Evolutionary conservation across 2,113 vertebrate species (phyloP), one percentile per base, ranked within the genome.

Genomic region (Urocynchramus pylzowi): DNA sequence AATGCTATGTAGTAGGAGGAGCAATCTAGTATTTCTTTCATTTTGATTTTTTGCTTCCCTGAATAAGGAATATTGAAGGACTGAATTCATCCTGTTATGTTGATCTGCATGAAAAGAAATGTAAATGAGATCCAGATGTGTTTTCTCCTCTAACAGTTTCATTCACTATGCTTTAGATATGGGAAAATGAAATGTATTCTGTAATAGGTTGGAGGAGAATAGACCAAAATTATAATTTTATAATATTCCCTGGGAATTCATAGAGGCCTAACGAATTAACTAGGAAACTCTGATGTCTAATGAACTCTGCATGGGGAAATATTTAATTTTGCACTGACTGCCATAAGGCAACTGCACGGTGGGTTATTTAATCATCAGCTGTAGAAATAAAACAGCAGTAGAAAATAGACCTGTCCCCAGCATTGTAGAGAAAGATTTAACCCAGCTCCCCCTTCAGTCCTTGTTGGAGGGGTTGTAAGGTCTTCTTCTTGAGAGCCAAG

Each of bases 281-380:
- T 96, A 83, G 95, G 87, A 97, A 96, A 95, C 74, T 88, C 84
- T 87, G 76, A 90, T 94, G 89, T 86, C 94, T 97, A 97, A 97
- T 97, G 94, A 97, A 97, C 96, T 97, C 97, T 96, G 95, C 91
- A 93, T 82, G 85, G 95, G 81, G 96, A 97, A 95, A 81, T 94
- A 96, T 91, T 97, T 95, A 96, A 97, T 97, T 96, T 82, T 93
- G 75, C 87, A 93, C 87, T 85, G 92, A 92, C 81, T 93, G 92
- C 94, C 89, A 89, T 95, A 87, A 90, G 87, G 91, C 93, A 96
- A 89, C 90, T 96, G 70, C 90, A 93, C 47, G 90, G 95, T 95
- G 74, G 86, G 83, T 97, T 97, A 95, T 96, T 92, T 96, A 97
- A 97, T 95, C 95, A 95, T 87, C 95, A 95, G 74, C 93, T 92